These are phyloP conservation scores for Acyrthosiphon pisum DNA, from an alignment of 1,140 invertebrate species.

Conservation along the genomic window DNA sequence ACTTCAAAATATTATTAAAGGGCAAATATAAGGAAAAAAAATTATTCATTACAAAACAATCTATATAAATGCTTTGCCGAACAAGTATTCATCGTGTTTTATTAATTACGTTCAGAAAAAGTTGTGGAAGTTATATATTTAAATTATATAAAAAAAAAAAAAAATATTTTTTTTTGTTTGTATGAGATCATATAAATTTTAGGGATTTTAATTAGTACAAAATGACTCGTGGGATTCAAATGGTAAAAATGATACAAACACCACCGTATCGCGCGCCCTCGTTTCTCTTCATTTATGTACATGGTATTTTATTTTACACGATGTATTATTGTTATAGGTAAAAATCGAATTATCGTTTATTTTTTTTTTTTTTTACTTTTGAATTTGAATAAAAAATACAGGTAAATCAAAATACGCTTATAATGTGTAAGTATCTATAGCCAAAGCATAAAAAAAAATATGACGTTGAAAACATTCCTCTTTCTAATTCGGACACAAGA, in stretches of 20 bases:
- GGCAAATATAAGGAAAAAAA: slow-evolving; percentile 49
- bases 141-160: slow-evolving; percentile 45
- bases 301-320: slow-evolving; percentile 42
- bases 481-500: slow-evolving; percentile 56
- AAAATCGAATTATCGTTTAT: neutral
- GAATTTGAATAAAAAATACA: slow-evolving; percentile 37
- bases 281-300: slow-evolving; percentile 44
- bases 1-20: slow-evolving; percentile 40
- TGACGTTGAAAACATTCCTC: slow-evolving; percentile 36
- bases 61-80: slow-evolving; percentile 46
- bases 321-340: slow-evolving; percentile 8
- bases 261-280: slow-evolving; percentile 48
- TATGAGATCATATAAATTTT: slow-evolving; percentile 49
- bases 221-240: slow-evolving; percentile 43
- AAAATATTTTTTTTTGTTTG: slow-evolving; percentile 30
- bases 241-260: slow-evolving; percentile 56
- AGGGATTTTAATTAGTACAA: slow-evolving; percentile 38
- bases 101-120: slow-evolving; percentile 53
- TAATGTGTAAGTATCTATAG: slow-evolving; percentile 41
- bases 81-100: slow-evolving; percentile 47
- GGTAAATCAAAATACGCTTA: slow-evolving; percentile 27
- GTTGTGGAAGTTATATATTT: slow-evolving; percentile 52
- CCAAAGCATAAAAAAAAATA: slow-evolving; percentile 52
- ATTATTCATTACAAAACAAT: slow-evolving; percentile 46
- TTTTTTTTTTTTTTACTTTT: neutral